These are phyloP conservation scores for Euplagia quadripunctaria DNA, from an alignment of 2,888 invertebrate species.

Conservation along the genomic window DNA sequence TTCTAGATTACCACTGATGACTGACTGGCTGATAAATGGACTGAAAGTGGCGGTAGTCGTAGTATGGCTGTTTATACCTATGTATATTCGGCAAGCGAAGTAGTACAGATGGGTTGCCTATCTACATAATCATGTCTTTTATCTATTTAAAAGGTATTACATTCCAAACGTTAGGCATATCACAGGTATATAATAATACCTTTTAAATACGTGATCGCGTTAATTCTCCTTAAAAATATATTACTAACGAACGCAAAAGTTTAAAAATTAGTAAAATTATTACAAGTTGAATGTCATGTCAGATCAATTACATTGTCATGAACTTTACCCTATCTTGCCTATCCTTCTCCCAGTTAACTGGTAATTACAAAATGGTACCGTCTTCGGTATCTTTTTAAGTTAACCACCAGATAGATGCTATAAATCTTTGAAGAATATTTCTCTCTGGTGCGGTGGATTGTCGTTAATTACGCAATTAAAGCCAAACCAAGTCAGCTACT, in stretches of 20 bases:
- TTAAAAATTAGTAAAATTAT: too few species aligned
- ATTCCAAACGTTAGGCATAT: too few species aligned
- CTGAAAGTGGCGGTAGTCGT: too few species aligned
- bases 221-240: too few species aligned
- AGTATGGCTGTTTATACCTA: too few species aligned
- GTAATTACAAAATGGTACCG: not conserved
- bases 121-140: too few species aligned
- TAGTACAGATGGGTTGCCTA: too few species aligned
- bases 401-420: not conserved
- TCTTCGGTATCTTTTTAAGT: not conserved
- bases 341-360: not conserved
- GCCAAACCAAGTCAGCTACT: not conserved
- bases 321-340: not conserved
- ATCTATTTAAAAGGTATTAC: too few species aligned
- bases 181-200: not conserved
- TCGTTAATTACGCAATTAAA: not conserved
- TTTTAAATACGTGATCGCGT: not conserved
- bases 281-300: not conserved
- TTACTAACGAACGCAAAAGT: too few species aligned
- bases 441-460: not conserved
- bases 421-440: not conserved
- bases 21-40: too few species aligned
- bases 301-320: not conserved
- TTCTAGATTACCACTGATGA: too few species aligned
- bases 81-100: too few species aligned